These are phyloP conservation scores for Zoanthus sociatus DNA, from an alignment of 92 coral and sea anemone genomes.

Conservation along the genomic window DNA sequence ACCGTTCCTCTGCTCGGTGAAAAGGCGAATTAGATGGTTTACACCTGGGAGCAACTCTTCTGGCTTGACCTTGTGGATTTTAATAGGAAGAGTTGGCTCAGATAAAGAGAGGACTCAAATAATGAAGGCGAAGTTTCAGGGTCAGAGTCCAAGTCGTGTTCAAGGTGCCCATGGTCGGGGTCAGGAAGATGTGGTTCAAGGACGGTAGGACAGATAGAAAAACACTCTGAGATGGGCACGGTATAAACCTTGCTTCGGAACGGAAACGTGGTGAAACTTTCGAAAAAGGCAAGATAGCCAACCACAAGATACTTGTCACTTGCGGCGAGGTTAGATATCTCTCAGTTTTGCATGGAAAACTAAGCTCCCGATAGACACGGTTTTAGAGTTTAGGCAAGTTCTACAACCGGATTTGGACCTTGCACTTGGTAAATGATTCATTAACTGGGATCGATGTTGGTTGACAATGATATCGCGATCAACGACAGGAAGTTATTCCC, in stretches of 20 bases:
- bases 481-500: constrained; percentile 42
- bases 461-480: constrained; percentile 41
- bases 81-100: too few species aligned
- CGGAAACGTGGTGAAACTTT: constrained; percentile 58
- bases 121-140: background rate
- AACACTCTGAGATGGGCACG: constrained; percentile 42
- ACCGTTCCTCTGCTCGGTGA: too few species aligned
- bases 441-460: constrained; percentile 42
- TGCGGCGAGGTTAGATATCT: constrained; percentile 43
- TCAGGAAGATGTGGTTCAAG: constrained; percentile 2
- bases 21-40: too few species aligned
- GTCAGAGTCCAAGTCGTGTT: constrained; percentile 31
- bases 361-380: background rate
- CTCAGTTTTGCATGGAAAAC: constrained; percentile 38
- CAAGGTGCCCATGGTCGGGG: constrained; percentile 19
- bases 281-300: constrained; percentile 41
- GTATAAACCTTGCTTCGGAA: constrained; percentile 48
- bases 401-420: constrained; percentile 49
- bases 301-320: constrained; percentile 50
- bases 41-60: too few species aligned
- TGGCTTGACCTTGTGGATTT: too few species aligned
- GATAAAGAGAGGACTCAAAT: too few species aligned
- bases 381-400: background rate
- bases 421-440: constrained; percentile 48
- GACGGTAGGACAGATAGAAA: constrained; percentile 25